A percentile compares a stretch with the other conserved stretches of the same genome.
Conservation (phyloP, 2,797 vertebrate genomes). For the Helostoma temminkii region DNA sequence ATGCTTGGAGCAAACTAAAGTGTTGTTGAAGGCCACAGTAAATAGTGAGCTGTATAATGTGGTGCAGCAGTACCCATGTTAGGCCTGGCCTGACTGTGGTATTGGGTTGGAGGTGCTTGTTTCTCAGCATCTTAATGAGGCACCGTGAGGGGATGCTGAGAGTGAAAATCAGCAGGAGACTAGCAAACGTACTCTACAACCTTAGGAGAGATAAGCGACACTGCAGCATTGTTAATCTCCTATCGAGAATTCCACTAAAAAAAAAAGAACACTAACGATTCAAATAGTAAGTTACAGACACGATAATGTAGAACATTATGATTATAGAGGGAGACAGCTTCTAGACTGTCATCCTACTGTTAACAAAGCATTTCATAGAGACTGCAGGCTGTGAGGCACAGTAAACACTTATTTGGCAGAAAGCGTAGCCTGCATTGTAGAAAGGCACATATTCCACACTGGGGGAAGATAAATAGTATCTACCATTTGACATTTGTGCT, state of each 20-base stretch:
- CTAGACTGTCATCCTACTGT: slow-evolving; percentile 23
- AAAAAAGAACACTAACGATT: slow-evolving; percentile 34
- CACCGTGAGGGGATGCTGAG: slow-evolving; percentile 76
- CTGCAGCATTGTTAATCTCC: slow-evolving; percentile 60
- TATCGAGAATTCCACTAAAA: slow-evolving; percentile 46
- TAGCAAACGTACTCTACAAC: slow-evolving; percentile 60
- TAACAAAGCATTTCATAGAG: slow-evolving; percentile 18
- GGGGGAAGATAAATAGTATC: slow-evolving; percentile 13
- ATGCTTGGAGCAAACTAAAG: slow-evolving; percentile 41
- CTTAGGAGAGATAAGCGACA: slow-evolving; percentile 51
- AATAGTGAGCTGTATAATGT: slow-evolving; percentile 44
- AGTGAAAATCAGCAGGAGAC: slow-evolving; percentile 69
- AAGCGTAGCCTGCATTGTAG: slow-evolving; percentile 13
- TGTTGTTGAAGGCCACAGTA: slow-evolving; percentile 51
- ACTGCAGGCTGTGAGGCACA: slow-evolving; percentile 33
- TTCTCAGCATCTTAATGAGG: slow-evolving; percentile 79
- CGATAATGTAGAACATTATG: slow-evolving; percentile 36
- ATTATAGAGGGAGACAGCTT: slow-evolving; percentile 39
- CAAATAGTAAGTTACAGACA: slow-evolving; percentile 16
- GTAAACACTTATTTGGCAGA: slow-evolving; percentile 49
- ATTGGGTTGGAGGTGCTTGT: slow-evolving; percentile 68
- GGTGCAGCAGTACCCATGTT: slow-evolving; percentile 28
- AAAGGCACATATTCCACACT: slow-evolving; percentile 25
- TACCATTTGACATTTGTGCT: slow-evolving; percentile 3
- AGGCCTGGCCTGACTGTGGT: slow-evolving; percentile 50